phyloP scores from a whole-genome alignment of 2,888 invertebrate genomes.

The Cheilosia scutellata region DNA sequence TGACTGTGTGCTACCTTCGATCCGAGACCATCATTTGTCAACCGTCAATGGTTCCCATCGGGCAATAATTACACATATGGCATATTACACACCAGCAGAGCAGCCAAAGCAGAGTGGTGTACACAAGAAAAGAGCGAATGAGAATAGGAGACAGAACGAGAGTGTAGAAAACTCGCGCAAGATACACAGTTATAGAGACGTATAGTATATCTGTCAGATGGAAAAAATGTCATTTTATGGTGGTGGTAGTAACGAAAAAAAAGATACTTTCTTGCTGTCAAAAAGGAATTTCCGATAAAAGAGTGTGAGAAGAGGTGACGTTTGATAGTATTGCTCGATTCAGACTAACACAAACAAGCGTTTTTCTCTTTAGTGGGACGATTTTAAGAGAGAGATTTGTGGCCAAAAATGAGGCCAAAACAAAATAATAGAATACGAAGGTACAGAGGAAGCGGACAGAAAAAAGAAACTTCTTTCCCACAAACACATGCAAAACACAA shows the following conservation, averaged over 20 bases:
- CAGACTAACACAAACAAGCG: slow-evolving; percentile 16
- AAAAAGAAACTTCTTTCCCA: slow-evolving; percentile 41
- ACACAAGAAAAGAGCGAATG: slow-evolving; percentile 49
- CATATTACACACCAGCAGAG: slow-evolving; percentile 73
- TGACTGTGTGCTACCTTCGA: slow-evolving; percentile 78
- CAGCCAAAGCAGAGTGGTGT: slow-evolving; percentile 25
- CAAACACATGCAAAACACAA: slow-evolving; percentile 62
- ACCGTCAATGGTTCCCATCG: slow-evolving; percentile 76
- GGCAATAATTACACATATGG: slow-evolving; percentile 77
- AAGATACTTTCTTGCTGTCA: slow-evolving; percentile 54
- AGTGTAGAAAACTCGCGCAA: slow-evolving; percentile 65
- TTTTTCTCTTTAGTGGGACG: slow-evolving; percentile 37
- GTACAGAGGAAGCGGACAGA: slow-evolving; percentile 12
- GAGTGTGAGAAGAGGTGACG: slow-evolving; percentile 51
- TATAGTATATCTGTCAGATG: slow-evolving; percentile 22
- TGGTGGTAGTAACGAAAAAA: slow-evolving; percentile 38
- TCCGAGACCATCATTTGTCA: slow-evolving; percentile 76
- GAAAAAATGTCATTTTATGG: slow-evolving; percentile 25
- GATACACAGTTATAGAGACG: slow-evolving; percentile 50
- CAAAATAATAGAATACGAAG: slow-evolving; percentile 40
- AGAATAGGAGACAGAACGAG: slow-evolving; percentile 44
- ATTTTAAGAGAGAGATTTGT: slow-evolving; percentile 67
- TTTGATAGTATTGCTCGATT: slow-evolving; percentile 26
- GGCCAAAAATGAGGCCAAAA: slow-evolving; percentile 65
- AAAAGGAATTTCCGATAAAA: slow-evolving; percentile 65